A percentile compares a stretch with the other conserved stretches of the same genome.
Evolutionary conservation across 1,140 invertebrate genomes (phyloP).

Genomic region (Andricus grossulariae): DNA sequence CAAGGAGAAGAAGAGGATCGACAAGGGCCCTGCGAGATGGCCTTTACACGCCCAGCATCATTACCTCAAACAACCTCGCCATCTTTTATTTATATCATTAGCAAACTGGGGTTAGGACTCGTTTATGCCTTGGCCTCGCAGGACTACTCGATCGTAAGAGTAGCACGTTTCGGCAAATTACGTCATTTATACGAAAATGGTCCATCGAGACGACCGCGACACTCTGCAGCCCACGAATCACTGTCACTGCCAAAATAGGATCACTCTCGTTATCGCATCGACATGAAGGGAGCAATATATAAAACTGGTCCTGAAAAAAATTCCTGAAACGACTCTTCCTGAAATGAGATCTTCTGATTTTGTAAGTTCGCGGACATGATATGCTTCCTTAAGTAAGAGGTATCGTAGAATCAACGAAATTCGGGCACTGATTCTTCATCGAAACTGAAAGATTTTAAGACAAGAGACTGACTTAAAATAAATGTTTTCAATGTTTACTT

Average conservation of each 20-base stretch:
- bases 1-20: neutral
- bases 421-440: too few species aligned
- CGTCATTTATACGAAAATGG: slow-evolving; percentile 60
- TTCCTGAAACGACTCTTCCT: too few species aligned
- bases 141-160: slow-evolving; percentile 55
- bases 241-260: neutral
- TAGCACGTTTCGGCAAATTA: slow-evolving; percentile 54
- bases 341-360: neutral
- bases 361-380: slow-evolving; percentile 1
- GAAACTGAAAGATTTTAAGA: too few species aligned
- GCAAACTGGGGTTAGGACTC: slow-evolving; percentile 50
- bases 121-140: slow-evolving; percentile 44
- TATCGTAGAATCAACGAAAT: too few species aligned
- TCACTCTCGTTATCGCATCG: slow-evolving; percentile 16
- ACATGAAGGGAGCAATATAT: neutral
- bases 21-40: slow-evolving; percentile 36
- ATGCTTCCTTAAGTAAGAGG: slow-evolving; percentile 39
- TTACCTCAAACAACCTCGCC: slow-evolving; percentile 57
- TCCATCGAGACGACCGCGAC: slow-evolving; percentile 16
- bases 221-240: slow-evolving; percentile 35
- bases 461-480: too few species aligned
- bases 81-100: slow-evolving; percentile 66
- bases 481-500: too few species aligned
- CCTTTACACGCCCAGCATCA: slow-evolving; percentile 49
- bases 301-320: neutral